Evolutionary conservation across 2,888 invertebrate genomes (phyloP).

Genomic region (Linnaemya vulpina): DNA sequence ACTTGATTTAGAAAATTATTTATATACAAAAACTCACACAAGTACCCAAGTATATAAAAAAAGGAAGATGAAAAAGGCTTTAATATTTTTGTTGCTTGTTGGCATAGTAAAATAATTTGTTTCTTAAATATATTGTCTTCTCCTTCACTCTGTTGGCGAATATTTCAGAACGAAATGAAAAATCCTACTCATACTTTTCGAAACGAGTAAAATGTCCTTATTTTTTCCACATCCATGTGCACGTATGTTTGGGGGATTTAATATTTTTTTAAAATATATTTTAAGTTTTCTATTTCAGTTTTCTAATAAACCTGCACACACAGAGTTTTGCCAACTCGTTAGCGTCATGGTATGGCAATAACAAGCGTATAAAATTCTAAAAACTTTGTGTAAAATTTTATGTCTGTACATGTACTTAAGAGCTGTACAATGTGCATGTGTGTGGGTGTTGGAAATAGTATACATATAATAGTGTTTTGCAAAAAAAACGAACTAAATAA

Average conservation of each 20-base stretch:
- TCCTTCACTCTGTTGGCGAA: constrained; percentile 23
- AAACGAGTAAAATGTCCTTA: constrained; percentile 23
- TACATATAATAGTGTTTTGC: constrained; percentile 24
- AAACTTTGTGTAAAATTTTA: constrained; percentile 4
- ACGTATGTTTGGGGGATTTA: neutral
- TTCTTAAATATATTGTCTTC: constrained; percentile 23
- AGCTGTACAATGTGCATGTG: neutral
- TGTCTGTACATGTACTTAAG: neutral
- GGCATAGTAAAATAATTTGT: constrained; percentile 59
- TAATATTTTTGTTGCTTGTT: constrained; percentile 68
- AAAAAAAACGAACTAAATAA: constrained; percentile 54
- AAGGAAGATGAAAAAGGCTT: neutral
- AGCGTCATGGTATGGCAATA: constrained; percentile 71
- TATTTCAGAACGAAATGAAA: constrained; percentile 41
- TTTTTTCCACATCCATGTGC: neutral
- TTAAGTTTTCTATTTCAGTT: constrained; percentile 23
- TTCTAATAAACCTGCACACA: constrained; percentile 16
- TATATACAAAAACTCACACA: neutral
- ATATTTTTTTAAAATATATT: constrained; percentile 5
- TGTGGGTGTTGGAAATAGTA: constrained; percentile 28
- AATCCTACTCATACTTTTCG: constrained; percentile 46
- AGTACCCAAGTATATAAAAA: no score
- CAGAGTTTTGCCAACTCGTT: constrained; percentile 64
- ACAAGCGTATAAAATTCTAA: constrained; percentile 57
- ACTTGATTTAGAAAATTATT: constrained; percentile 45